Evolutionary conservation across 2,888 invertebrate genomes (phyloP).

Genomic region (Drosophila siamana): DNA sequence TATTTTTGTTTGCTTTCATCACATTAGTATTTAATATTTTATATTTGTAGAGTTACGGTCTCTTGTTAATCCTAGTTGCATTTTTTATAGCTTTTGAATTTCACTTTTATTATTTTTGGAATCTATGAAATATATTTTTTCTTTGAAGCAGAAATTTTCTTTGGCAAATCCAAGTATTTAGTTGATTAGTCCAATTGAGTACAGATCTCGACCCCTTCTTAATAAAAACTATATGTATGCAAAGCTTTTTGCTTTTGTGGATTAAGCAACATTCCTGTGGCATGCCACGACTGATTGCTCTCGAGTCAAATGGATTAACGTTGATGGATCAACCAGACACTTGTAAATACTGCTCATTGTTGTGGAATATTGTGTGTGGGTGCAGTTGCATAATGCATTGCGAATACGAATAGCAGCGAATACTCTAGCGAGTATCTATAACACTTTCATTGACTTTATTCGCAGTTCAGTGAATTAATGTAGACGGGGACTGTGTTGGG

Average conservation of each 20-base stretch:
- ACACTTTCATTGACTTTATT: slow-evolving; percentile 49
- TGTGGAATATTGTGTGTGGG: slow-evolving; percentile 35
- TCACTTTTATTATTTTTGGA: not conserved
- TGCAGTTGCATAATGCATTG: not conserved
- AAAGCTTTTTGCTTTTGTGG: not conserved
- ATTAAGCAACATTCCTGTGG: slow-evolving; percentile 32
- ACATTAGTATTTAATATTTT: not conserved
- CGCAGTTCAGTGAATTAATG: slow-evolving; percentile 24
- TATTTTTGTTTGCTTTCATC: not conserved
- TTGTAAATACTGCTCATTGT: slow-evolving; percentile 38
- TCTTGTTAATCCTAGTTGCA: not conserved
- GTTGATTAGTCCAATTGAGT: slow-evolving; percentile 41
- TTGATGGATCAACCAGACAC: slow-evolving; percentile 46
- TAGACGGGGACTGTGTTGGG: not conserved
- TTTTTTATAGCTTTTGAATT: no score
- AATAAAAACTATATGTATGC: not conserved
- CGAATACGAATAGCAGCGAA: not conserved
- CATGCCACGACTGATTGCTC: slow-evolving; percentile 30
- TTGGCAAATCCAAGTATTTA: slow-evolving; percentile 29
- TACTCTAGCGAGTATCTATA: slow-evolving; percentile 50
- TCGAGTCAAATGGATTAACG: slow-evolving; percentile 51
- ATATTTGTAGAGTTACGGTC: not conserved
- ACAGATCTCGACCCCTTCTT: not conserved
- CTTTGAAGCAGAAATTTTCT: not conserved
- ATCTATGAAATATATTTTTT: not conserved